phyloP scores from a whole-genome alignment of 2,113 vertebrate genomes.

The Noctilio leporinus region DNA sequence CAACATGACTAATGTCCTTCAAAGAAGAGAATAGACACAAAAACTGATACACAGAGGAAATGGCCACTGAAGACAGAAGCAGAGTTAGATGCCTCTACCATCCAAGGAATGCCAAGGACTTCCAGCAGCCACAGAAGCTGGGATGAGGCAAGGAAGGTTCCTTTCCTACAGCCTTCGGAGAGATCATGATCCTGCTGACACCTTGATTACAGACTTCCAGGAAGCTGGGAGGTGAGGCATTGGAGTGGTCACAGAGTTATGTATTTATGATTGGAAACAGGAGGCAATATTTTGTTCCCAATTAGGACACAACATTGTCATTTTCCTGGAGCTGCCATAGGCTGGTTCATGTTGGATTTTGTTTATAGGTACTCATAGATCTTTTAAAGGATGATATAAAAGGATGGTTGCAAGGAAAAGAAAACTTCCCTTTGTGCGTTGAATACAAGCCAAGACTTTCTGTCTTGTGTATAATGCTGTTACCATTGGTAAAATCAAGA shows the following conservation, averaged over 20 bases:
- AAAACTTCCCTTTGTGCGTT: neutral
- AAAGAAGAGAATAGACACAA: neutral
- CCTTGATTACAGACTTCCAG: too few species aligned
- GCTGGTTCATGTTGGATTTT: neutral
- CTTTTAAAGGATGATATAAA: neutral
- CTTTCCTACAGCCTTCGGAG: neutral
- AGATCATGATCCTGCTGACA: neutral
- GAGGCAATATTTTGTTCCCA: neutral
- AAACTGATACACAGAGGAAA: neutral
- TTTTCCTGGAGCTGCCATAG: neutral
- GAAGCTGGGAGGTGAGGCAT: neutral
- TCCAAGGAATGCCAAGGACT: too few species aligned
- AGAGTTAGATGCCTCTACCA: neutral
- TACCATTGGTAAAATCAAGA: neutral
- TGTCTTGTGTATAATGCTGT: neutral
- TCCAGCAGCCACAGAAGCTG: neutral
- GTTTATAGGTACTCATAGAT: neutral
- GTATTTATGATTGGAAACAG: neutral
- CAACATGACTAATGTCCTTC: neutral
- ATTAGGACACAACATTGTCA: neutral
- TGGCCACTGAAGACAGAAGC: neutral
- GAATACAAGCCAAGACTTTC: neutral
- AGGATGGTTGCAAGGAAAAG: neutral
- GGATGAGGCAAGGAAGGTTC: neutral
- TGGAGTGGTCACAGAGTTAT: neutral